phyloP scores from a whole-genome alignment of 2,888 invertebrate species.

The Junonia oenone region DNA sequence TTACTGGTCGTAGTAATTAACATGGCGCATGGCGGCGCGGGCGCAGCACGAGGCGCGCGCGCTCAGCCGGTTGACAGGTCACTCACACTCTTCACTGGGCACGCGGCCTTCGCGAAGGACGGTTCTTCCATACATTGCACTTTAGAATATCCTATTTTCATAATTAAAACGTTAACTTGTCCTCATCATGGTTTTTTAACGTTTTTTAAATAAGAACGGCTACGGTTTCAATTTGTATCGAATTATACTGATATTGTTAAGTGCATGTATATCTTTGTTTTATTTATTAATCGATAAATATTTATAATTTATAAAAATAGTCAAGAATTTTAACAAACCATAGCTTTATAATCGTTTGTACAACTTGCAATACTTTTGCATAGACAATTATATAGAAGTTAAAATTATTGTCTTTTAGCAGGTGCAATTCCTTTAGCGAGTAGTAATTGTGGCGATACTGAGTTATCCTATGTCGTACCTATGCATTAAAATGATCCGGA shows the following conservation, averaged over 20 bases:
- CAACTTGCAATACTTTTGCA: constrained; percentile 27
- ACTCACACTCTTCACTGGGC: constrained; percentile 52
- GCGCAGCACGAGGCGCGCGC: constrained; percentile 43
- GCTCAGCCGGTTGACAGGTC: constrained; percentile 49
- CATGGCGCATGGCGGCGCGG: constrained; percentile 53
- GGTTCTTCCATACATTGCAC: constrained; percentile 41
- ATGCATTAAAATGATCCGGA: constrained; percentile 47
- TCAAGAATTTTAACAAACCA: neutral
- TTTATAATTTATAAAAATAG: neutral
- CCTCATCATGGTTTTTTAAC: constrained; percentile 2
- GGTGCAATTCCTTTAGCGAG: constrained; percentile 62
- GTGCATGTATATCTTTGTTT: neutral
- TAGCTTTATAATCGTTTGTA: constrained; percentile 3
- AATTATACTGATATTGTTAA: constrained; percentile 7
- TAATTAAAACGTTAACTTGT: constrained; percentile 22
- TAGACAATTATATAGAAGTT: constrained; percentile 26
- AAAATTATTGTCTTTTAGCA: constrained; percentile 57
- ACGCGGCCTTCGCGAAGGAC: constrained; percentile 67
- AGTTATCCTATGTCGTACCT: constrained; percentile 45
- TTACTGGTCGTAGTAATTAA: constrained; percentile 74
- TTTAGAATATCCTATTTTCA: constrained; percentile 22
- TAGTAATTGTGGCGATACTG: constrained; percentile 50
- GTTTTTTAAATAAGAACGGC: neutral
- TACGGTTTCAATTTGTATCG: constrained; percentile 17
- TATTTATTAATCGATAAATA: neutral